Conservation (phyloP, 2,888 invertebrate genomes). For the Camptogramma bilineatum region DNA sequence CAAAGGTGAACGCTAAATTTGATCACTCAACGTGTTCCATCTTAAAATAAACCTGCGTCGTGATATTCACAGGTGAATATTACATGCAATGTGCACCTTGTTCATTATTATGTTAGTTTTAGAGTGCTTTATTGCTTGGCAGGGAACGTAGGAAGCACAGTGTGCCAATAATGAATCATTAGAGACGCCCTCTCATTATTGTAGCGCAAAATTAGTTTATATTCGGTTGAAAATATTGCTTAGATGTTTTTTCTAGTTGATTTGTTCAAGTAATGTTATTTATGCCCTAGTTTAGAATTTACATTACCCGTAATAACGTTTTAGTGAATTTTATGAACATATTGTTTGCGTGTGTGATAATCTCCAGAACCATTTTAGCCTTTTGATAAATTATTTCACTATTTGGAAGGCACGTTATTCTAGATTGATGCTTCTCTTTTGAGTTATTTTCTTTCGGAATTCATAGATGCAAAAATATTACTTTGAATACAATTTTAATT, state of each 20-base stretch:
- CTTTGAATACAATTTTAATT: no score
- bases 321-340: no score
- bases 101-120: slow-evolving; percentile 13
- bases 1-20: slow-evolving; percentile 38
- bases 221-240: background rate
- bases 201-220: slow-evolving; percentile 2
- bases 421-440: no score
- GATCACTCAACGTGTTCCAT: slow-evolving; percentile 35
- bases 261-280: background rate
- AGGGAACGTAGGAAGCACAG: slow-evolving; percentile 32
- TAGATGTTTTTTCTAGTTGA: background rate
- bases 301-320: no score
- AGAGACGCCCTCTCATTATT: slow-evolving; percentile 5
- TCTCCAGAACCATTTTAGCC: no score
- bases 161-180: slow-evolving; percentile 37
- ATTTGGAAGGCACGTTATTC: no score
- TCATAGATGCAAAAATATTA: no score
- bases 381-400: no score
- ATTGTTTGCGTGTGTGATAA: no score
- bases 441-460: no score
- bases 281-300: no score
- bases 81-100: slow-evolving; percentile 16
- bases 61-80: slow-evolving; percentile 38
- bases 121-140: slow-evolving; percentile 29
- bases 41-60: slow-evolving; percentile 36